These are phyloP conservation scores for Arrhamphus sclerolepis DNA, from an alignment of 2,797 vertebrate genomes.

Conservation along the genomic window DNA sequence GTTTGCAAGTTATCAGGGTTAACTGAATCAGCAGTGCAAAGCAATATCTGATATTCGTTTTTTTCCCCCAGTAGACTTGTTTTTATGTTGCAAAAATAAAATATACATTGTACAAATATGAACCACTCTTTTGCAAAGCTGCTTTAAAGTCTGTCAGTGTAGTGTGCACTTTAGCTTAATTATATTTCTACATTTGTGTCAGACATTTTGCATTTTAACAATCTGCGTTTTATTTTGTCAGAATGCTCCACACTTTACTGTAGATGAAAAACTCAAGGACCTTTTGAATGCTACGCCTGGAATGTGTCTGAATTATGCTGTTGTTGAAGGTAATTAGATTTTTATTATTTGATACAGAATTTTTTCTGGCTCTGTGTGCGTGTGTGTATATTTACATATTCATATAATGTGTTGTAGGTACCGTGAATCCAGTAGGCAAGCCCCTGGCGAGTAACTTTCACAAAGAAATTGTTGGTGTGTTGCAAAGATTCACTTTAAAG, in stretches of 20 bases:
- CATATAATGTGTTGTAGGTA: conserved; percentile 68
- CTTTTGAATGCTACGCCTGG: conserved; percentile 81
- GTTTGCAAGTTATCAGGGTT: background rate
- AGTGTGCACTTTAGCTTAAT: background rate
- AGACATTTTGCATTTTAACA: background rate
- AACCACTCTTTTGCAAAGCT: background rate
- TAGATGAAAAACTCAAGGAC: conserved; percentile 77
- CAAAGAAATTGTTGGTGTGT: conserved; percentile 81
- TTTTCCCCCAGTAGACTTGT: no score
- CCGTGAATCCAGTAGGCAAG: conserved; percentile 80
- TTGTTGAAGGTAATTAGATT: conserved; percentile 85
- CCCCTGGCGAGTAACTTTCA: conserved; percentile 84
- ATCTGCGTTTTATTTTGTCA: conserved; percentile 49
- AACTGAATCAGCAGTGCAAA: background rate
- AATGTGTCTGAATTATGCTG: conserved; percentile 84
- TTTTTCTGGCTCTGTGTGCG: conserved; percentile 1
- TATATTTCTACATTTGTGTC: conserved; percentile 6
- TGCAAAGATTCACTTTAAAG: conserved; percentile 84
- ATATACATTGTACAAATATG: background rate
- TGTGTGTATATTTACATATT: background rate
- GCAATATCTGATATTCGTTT: no score
- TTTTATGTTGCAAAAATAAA: background rate
- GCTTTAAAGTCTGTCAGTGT: background rate
- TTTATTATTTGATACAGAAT: background rate
- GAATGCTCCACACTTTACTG: conserved; percentile 83